Conservation (phyloP, 2,113 vertebrate species). For the Eudyptes chrysolophus region DNA sequence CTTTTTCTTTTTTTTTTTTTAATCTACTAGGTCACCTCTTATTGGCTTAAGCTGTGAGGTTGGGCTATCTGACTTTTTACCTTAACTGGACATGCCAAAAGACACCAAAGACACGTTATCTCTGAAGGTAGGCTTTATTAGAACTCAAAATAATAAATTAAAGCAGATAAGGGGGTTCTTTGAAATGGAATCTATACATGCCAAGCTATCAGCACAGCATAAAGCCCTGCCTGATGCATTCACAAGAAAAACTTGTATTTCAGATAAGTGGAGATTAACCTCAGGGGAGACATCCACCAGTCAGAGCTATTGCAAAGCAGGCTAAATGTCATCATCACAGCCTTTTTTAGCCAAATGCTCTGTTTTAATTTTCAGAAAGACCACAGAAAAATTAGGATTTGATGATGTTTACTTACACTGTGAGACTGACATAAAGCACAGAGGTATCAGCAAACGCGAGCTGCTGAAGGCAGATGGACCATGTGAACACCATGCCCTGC, state of each 20-base stretch:
- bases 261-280: neutral
- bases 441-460: accelerated
- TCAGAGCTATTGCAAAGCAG: neutral
- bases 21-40: neutral
- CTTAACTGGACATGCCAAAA: neutral
- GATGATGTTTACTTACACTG: neutral
- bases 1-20: no score
- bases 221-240: neutral
- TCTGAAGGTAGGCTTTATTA: neutral
- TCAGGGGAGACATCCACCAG: neutral
- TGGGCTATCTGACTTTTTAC: neutral
- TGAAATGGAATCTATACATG: neutral
- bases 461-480: neutral
- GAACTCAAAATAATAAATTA: conserved; percentile 15
- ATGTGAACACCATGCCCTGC: neutral
- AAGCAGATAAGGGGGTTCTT: neutral
- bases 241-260: neutral
- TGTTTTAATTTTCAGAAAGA: neutral
- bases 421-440: neutral
- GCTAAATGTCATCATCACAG: neutral
- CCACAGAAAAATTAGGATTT: neutral
- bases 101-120: neutral
- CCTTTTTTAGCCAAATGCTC: neutral
- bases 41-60: neutral
- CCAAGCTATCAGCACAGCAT: neutral